These are phyloP conservation scores for Chrysolina americana DNA, from an alignment of 2,888 invertebrate genomes.

Conservation along the genomic window DNA sequence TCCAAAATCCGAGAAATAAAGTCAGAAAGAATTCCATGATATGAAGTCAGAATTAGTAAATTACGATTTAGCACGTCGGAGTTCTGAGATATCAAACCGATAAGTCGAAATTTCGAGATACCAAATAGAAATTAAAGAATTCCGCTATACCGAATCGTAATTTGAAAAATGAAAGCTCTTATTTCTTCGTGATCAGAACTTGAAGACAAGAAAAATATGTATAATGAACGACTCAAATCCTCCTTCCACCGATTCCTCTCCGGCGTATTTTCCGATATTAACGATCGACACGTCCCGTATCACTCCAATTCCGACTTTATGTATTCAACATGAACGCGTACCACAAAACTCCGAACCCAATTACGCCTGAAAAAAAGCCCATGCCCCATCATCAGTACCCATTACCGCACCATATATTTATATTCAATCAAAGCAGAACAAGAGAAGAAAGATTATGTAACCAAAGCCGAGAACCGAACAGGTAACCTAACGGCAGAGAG, in stretches of 20 bases:
- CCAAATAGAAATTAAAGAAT: too few relatives aligned
- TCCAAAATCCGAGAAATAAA: too few relatives aligned
- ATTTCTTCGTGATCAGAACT: neutral
- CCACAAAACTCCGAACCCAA: slow-evolving; percentile 29
- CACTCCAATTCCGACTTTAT: neutral
- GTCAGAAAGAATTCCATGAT: too few relatives aligned
- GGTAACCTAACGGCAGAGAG: slow-evolving; percentile 42
- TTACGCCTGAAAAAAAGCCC: slow-evolving; percentile 26
- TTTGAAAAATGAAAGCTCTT: too few relatives aligned
- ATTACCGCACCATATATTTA: slow-evolving; percentile 37
- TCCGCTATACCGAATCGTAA: too few relatives aligned
- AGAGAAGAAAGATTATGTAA: slow-evolving; percentile 62
- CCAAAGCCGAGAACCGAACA: slow-evolving; percentile 55
- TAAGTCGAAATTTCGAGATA: too few relatives aligned
- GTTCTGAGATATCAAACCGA: too few relatives aligned
- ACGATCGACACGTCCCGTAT: slow-evolving; percentile 8
- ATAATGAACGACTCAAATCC: neutral
- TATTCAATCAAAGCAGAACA: slow-evolving; percentile 48
- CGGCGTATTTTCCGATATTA: neutral
- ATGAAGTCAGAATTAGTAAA: too few relatives aligned
- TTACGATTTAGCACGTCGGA: too few relatives aligned
- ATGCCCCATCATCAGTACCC: slow-evolving; percentile 36
- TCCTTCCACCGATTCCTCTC: neutral
- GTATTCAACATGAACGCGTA: slow-evolving; percentile 9
- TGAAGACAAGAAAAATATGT: neutral